phyloP scores from a whole-genome alignment of 1,140 invertebrate genomes.

The Cyclina sinensis region DNA sequence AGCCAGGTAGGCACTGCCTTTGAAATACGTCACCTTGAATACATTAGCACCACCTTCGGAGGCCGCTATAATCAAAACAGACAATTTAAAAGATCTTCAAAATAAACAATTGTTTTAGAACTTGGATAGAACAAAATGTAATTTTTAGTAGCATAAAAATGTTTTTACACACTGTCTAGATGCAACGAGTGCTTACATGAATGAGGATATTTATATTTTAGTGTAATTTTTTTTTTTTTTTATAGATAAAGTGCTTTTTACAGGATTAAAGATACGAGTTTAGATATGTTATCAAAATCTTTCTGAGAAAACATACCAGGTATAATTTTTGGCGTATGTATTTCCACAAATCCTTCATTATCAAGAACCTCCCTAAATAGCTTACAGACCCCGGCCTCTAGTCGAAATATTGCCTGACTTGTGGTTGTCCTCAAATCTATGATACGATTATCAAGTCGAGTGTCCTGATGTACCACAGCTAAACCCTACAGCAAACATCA shows the following conservation, averaged over 20 bases:
- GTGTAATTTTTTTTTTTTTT: too few species aligned
- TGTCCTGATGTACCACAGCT: conserved; percentile 91
- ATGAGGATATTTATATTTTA: too few species aligned
- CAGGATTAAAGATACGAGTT: too few species aligned
- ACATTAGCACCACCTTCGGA: conserved; percentile 99
- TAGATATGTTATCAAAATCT: too few species aligned
- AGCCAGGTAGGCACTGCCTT: conserved; percentile 97
- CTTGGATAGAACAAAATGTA: too few species aligned
- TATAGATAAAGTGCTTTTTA: too few species aligned
- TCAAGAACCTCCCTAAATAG: conserved; percentile 96
- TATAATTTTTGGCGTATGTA: conserved; percentile 99
- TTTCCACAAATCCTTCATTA: conserved; percentile 95
- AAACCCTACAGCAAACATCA: conserved; percentile 82
- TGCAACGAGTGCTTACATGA: too few species aligned
- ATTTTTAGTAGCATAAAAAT: too few species aligned
- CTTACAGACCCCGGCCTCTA: conserved; percentile 97
- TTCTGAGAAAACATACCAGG: conserved; percentile 88
- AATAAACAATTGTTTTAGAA: too few species aligned
- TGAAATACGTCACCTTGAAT: conserved; percentile 97
- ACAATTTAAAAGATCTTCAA: too few species aligned
- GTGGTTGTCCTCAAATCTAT: conserved; percentile 98
- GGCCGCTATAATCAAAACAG: conserved; percentile 90
- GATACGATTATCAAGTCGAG: conserved; percentile 96
- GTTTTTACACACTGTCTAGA: too few species aligned
- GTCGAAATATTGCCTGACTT: conserved; percentile 98